These are phyloP conservation scores for Burhinus oedicnemus DNA, from an alignment of 2,113 vertebrate genomes.

Conservation along the genomic window DNA sequence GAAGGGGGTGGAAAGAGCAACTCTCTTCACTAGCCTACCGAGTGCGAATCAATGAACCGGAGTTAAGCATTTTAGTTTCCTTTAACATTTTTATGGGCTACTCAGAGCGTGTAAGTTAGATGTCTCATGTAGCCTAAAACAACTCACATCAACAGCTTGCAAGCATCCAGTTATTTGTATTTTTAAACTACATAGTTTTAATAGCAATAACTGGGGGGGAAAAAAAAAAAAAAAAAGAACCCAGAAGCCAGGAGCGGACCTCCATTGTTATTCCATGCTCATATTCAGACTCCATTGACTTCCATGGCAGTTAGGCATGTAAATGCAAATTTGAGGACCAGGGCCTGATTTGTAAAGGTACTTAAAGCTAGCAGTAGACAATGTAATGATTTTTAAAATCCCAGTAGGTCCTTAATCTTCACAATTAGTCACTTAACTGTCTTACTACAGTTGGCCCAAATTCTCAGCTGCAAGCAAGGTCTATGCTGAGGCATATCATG, in stretches of 20 bases:
- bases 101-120: background rate
- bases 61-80: background rate
- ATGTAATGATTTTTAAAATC: background rate
- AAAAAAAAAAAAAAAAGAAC: rapidly evolving
- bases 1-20: background rate
- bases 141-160: background rate
- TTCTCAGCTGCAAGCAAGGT: background rate
- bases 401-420: background rate
- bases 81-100: background rate
- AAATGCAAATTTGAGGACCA: background rate
- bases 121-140: background rate
- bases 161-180: background rate
- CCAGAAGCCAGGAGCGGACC: background rate
- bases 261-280: background rate
- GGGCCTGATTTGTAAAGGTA: background rate
- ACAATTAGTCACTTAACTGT: background rate
- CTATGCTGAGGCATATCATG: background rate
- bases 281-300: background rate
- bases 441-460: background rate
- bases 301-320: background rate
- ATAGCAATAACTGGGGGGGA: background rate
- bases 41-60: background rate
- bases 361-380: background rate
- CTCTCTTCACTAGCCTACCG: background rate
- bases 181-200: background rate